Evolutionary conservation across 1,140 invertebrate genomes (phyloP), one percentile per base, ranked within the genome.

Genomic region (Trypoxylus dichotomus): DNA sequence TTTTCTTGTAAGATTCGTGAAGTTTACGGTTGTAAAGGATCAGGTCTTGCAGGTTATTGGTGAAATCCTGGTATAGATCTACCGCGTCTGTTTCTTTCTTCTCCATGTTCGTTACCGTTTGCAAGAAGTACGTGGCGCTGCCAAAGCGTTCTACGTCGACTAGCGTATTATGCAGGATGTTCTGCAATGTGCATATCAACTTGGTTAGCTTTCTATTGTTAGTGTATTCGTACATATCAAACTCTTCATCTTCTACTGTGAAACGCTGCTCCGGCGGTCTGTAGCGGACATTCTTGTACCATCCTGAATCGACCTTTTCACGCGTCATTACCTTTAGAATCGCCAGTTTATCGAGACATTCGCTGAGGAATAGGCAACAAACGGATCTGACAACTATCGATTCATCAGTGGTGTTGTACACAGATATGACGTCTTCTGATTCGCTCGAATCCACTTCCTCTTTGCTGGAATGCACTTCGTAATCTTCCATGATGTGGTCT

Each of bases 101-200:
- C 15, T 74, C 60, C 13, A 78, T 5, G 29, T 42, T 60, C 1
- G 41, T 2, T 7, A 74, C 19, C 42, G 76, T 74, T 19, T 19
- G 25, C 42, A 74, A 63, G 6, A 80, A 75, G 41, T 80, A 76
- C 3, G 10, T 29, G 1, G 76, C n/a, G 15, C 7, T 47, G 27
- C 76, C 19, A 37, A 21, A 5, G 15, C 21, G 11, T 63, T 63
- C n/a, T 41, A 54, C n/a, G 58, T 43, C 27, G n/a, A 58, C 19
- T 63, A 74, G n/a, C 54, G 32, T 72, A 72, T 60, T 32, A 41
- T 43, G 68, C 76, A 42, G 75, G 37, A 6, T 42, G 72, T 73
- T 79, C 73, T 29, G 76, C 41, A 79, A 76, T 25, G 42, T 75
- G 77, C 5, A 77, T 11, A 21, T 68, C 19, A 27, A 27, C 72